phyloP scores from a whole-genome alignment of 23 tunicate species.

The Styela clava region DNA sequence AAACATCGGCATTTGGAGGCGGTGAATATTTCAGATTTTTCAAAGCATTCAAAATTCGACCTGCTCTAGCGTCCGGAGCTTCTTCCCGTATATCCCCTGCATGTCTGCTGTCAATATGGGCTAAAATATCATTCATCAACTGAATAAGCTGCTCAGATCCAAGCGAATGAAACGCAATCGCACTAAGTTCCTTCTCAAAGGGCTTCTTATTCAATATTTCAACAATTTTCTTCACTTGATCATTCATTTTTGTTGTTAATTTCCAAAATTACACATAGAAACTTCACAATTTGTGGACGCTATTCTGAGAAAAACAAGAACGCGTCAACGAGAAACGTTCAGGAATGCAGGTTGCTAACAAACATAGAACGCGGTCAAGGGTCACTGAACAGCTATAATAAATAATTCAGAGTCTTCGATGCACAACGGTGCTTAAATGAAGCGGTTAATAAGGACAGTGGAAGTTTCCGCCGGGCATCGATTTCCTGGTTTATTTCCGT shows the following conservation, averaged over 20 bases:
- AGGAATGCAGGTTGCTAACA: conserved; percentile 18
- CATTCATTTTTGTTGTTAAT: conserved; percentile 47
- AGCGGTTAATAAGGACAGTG: too few relatives aligned
- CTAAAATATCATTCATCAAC: conserved; percentile 76
- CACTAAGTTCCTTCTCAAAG: conserved; percentile 41
- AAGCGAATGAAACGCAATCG: conserved; percentile 82
- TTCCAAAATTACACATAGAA: not conserved
- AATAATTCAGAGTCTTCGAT: not conserved
- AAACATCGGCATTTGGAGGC: conserved; percentile 53
- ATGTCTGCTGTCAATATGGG: conserved; percentile 66
- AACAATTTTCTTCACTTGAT: conserved; percentile 67
- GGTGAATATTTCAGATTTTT: conserved; percentile 84
- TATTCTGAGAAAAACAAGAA: not conserved
- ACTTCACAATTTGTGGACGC: not conserved
- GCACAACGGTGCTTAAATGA: not conserved
- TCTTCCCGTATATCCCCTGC: conserved; percentile 90
- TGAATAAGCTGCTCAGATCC: conserved; percentile 81
- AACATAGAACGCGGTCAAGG: conserved; percentile 10
- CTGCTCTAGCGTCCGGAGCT: conserved; percentile 83
- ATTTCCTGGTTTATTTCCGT: too few relatives aligned
- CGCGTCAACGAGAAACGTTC: not conserved
- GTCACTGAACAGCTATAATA: not conserved
- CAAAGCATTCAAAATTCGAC: conserved; percentile 42
- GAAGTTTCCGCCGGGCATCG: too few relatives aligned
- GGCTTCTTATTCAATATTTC: conserved; percentile 80